phyloP scores from a whole-genome alignment of 2,888 invertebrate species.

The Hydrotaea cyrtoneurina region DNA sequence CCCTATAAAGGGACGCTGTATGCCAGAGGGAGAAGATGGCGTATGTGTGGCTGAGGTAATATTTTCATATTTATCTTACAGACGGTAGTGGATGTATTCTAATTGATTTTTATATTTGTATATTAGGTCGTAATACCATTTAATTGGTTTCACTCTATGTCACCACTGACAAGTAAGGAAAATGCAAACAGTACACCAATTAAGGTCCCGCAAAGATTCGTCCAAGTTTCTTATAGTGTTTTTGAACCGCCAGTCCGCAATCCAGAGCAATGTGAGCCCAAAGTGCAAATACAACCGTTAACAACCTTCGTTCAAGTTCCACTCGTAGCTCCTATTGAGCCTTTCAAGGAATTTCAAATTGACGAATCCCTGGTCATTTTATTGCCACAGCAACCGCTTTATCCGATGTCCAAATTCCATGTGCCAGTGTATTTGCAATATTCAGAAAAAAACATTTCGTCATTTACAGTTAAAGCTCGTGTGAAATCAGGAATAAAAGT shows the following conservation, averaged over 20 bases:
- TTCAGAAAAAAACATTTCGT: constrained; percentile 86
- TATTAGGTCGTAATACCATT: constrained; percentile 89
- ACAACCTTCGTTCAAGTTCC: constrained; percentile 86
- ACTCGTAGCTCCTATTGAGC: constrained; percentile 88
- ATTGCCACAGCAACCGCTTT: constrained; percentile 92
- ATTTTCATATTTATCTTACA: neutral
- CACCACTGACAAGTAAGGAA: constrained; percentile 84
- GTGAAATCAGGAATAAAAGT: constrained; percentile 94
- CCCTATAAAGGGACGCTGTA: constrained; percentile 93
- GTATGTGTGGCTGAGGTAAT: constrained; percentile 91
- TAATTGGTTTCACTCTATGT: constrained; percentile 93
- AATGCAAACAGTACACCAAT: constrained; percentile 82
- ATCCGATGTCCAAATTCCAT: constrained; percentile 94
- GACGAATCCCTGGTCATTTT: constrained; percentile 92
- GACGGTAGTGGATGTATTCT: neutral
- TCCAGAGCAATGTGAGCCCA: constrained; percentile 87
- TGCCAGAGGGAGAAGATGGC: constrained; percentile 95
- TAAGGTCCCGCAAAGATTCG: constrained; percentile 87
- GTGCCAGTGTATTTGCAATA: constrained; percentile 93
- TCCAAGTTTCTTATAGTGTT: constrained; percentile 93
- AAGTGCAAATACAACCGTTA: constrained; percentile 86
- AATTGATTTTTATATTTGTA: constrained; percentile 4
- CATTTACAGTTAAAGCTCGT: constrained; percentile 93
- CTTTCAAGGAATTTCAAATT: constrained; percentile 91
- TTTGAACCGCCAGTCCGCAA: constrained; percentile 89